These are phyloP conservation scores for Anas flavirostris DNA, from an alignment of 2,797 vertebrate species.

Conservation along the genomic window DNA sequence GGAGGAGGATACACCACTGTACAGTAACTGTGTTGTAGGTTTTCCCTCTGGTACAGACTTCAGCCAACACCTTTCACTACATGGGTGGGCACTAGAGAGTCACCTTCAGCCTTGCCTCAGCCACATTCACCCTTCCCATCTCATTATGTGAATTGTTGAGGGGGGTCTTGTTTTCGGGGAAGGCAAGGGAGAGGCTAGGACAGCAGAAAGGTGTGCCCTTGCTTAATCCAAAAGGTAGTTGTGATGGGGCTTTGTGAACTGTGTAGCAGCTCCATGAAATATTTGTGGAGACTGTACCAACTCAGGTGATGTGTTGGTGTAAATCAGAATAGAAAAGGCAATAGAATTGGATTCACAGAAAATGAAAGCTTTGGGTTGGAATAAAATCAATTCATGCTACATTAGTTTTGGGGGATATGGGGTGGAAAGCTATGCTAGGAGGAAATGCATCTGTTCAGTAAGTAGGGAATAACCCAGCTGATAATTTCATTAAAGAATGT, in stretches of 20 bases:
- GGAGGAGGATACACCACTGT: fast-evolving
- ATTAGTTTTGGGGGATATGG: neutral
- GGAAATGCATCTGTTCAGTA: neutral
- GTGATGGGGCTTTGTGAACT: neutral
- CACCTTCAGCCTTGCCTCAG: neutral
- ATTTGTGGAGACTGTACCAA: fast-evolving
- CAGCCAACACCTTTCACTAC: neutral
- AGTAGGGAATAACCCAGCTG: neutral
- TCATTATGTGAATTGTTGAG: neutral
- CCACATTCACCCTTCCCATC: neutral
- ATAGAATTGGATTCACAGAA: neutral
- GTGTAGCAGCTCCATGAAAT: neutral
- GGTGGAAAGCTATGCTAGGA: neutral
- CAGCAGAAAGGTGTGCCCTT: neutral
- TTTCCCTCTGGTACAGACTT: neutral
- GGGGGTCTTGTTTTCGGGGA: fast-evolving
- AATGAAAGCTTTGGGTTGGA: neutral
- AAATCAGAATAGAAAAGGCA: neutral
- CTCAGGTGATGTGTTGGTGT: neutral
- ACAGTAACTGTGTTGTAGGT: neutral
- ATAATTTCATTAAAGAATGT: neutral
- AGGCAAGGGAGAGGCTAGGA: neutral
- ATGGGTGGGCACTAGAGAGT: fast-evolving
- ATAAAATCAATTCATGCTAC: neutral
- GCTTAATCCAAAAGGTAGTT: neutral